Evolutionary conservation across 2,797 vertebrate genomes (phyloP).

Genomic region (Apodemus agrarius): DNA sequence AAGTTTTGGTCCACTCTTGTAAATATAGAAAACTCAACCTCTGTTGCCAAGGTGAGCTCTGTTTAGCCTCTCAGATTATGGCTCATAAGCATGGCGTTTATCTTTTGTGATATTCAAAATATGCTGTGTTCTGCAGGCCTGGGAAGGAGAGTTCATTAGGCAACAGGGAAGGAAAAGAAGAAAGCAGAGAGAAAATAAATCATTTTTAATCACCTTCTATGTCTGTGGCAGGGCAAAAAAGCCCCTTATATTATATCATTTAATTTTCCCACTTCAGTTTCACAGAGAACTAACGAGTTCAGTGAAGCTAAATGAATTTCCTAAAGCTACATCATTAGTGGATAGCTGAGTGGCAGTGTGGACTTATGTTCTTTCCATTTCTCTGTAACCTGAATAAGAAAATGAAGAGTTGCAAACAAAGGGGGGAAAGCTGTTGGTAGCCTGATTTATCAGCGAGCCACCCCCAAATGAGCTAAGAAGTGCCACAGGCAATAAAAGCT

Average conservation of each 20-base stretch:
- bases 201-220: slow-evolving; percentile 12
- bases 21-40: background rate
- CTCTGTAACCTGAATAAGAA: background rate
- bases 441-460: background rate
- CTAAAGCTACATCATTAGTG: slow-evolving; percentile 40
- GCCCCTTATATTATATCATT: background rate
- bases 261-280: slow-evolving; percentile 48
- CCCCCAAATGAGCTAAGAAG: background rate
- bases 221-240: background rate
- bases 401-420: slow-evolving; percentile 1
- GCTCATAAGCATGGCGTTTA: background rate
- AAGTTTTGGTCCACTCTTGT: background rate
- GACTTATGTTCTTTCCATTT: background rate
- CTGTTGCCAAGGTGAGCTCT: background rate
- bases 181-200: slow-evolving; percentile 48
- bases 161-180: background rate
- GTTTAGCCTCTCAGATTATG: background rate
- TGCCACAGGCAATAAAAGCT: background rate
- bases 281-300: slow-evolving; percentile 35
- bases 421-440: background rate
- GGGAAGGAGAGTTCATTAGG: slow-evolving; percentile 23
- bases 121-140: background rate
- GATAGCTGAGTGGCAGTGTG: background rate
- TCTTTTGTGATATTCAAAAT: slow-evolving; percentile 9
- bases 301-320: slow-evolving; percentile 19